phyloP scores from a whole-genome alignment of 2,888 invertebrate species.

The Scotopteryx bipunctaria region DNA sequence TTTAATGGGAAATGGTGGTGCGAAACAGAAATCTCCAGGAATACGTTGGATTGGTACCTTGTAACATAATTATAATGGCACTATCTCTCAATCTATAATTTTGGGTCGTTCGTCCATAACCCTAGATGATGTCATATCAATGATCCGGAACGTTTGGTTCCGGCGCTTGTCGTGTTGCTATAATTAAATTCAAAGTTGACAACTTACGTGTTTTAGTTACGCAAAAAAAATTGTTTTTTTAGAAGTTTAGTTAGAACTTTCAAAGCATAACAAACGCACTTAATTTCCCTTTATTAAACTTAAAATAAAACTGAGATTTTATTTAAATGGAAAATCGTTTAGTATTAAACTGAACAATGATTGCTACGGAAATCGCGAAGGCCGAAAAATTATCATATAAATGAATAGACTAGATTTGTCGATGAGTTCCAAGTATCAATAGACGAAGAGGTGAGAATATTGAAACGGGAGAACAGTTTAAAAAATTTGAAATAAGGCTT shows the following conservation, averaged over 20 bases:
- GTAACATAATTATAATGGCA: background rate
- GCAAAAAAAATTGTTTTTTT: too few species aligned
- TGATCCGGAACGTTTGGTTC: constrained; percentile 8
- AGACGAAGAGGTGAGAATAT: background rate
- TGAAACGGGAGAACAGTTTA: too few species aligned
- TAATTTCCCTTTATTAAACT: too few species aligned
- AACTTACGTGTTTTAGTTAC: too few species aligned
- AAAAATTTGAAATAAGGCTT: too few species aligned
- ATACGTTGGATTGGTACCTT: constrained; percentile 3
- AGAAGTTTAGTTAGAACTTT: too few species aligned
- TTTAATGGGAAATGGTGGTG: too few species aligned
- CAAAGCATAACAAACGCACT: too few species aligned
- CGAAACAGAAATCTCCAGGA: too few species aligned
- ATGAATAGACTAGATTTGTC: constrained; percentile 6
- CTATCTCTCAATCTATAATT: background rate
- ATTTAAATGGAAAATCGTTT: too few species aligned
- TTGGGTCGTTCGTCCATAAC: constrained; percentile 8
- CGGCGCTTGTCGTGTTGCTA: constrained; percentile 8
- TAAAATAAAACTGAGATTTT: too few species aligned
- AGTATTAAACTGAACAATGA: background rate
- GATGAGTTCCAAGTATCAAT: background rate
- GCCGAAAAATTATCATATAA: constrained; percentile 13
- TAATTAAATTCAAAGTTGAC: constrained; percentile 3
- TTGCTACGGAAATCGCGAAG: constrained; percentile 11
- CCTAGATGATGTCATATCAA: constrained; percentile 13